These are phyloP conservation scores for Lepas anatifera DNA, from an alignment of 2,888 invertebrate species.

Conservation along the genomic window DNA sequence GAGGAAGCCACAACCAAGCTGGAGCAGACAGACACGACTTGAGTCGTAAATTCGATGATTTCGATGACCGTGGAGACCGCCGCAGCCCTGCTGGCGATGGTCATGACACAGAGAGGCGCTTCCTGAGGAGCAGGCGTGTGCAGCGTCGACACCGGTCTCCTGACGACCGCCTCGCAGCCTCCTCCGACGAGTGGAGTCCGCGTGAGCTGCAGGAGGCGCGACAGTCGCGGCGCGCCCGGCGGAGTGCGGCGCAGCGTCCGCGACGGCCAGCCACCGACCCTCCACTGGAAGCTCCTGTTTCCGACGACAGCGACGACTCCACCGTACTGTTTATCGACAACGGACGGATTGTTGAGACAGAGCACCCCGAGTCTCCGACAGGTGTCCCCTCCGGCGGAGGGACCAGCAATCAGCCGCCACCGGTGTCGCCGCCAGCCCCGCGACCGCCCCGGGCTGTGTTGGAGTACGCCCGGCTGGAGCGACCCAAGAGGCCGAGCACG, in stretches of 20 bases:
- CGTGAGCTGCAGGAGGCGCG: constrained; percentile 67
- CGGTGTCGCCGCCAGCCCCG: constrained; percentile 62
- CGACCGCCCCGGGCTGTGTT: constrained; percentile 44
- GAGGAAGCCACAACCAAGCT: constrained; percentile 48
- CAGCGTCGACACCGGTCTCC: constrained; percentile 45
- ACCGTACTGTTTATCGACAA: background rate
- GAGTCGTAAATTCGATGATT: background rate
- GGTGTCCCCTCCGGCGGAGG: constrained; percentile 66
- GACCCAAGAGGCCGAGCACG: constrained; percentile 59
- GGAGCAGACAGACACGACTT: background rate
- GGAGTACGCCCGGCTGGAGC: constrained; percentile 66
- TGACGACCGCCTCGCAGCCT: constrained; percentile 43
- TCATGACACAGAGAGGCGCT: too few relatives aligned
- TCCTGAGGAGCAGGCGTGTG: constrained; percentile 66
- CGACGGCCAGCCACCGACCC: background rate
- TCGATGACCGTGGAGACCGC: background rate
- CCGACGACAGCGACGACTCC: background rate
- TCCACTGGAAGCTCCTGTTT: too few relatives aligned
- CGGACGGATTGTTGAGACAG: constrained; percentile 41
- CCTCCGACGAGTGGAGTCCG: constrained; percentile 72
- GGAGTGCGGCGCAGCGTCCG: constrained; percentile 33
- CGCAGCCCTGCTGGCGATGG: background rate
- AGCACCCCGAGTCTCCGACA: constrained; percentile 81
- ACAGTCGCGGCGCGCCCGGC: constrained; percentile 55
- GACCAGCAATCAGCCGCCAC: constrained; percentile 65